Evolutionary conservation across 1,140 invertebrate genomes (phyloP).

Genomic region (Drosophila neocordata): DNA sequence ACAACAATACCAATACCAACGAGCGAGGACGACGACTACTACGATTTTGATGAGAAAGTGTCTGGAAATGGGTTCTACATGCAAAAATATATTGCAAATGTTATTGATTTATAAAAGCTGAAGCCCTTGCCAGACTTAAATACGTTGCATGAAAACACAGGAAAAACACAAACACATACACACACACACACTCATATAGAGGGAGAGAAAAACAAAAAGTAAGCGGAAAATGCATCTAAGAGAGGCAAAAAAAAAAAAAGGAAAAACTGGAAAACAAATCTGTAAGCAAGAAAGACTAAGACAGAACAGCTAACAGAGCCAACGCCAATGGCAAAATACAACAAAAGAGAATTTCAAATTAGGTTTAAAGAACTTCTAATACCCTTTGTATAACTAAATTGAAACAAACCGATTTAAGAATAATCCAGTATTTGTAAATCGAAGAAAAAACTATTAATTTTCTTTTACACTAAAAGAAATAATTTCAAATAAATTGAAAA

Average conservation of each 20-base stretch:
- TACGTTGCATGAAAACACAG: slow-evolving; percentile 24
- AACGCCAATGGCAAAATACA: slow-evolving; percentile 42
- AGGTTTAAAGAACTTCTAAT: slow-evolving; percentile 33
- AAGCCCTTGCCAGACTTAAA: slow-evolving; percentile 64
- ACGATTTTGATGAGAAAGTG: slow-evolving; percentile 5
- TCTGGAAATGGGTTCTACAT: slow-evolving; percentile 26
- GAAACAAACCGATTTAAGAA: neutral
- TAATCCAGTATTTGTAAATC: neutral
- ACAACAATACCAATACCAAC: slow-evolving; percentile 37
- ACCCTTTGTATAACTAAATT: slow-evolving; percentile 23
- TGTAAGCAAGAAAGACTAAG: slow-evolving; percentile 54
- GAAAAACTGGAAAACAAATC: slow-evolving; percentile 39
- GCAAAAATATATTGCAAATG: slow-evolving; percentile 70
- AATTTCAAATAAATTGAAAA: neutral
- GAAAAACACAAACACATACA: slow-evolving; percentile 3
- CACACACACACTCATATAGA: neutral
- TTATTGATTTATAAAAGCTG: slow-evolving; percentile 69
- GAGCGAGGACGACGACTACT: neutral
- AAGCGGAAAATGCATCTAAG: slow-evolving; percentile 8
- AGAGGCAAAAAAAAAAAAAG: slow-evolving; percentile 12
- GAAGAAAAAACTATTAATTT: neutral
- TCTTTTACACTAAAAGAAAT: neutral
- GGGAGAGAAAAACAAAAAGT: slow-evolving; percentile 3
- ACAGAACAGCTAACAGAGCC: slow-evolving; percentile 31
- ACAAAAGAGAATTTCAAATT: slow-evolving; percentile 51